A percentile compares a stretch with the other conserved stretches of the same genome.
Evolutionary conservation across 92 coral and sea anemone genomes (phyloP).

Genomic region (Bergia sp.): DNA sequence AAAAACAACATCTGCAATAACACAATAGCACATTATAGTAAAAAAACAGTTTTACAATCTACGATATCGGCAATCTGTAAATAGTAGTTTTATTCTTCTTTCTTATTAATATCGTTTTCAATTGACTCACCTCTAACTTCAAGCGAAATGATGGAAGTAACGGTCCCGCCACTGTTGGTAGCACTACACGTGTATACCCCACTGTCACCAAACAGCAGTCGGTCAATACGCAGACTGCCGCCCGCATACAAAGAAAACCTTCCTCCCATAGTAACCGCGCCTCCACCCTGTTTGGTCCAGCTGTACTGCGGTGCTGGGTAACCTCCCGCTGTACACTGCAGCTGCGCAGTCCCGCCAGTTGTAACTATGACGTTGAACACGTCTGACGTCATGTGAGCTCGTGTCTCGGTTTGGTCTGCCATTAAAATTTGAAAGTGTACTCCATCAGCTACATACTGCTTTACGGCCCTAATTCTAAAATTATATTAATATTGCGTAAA

Average conservation of each 20-base stretch:
- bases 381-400: conserved; percentile 67
- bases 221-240: conserved; percentile 81
- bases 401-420: conserved; percentile 7
- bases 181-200: conserved; percentile 83
- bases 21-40: too few species aligned
- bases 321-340: conserved; percentile 89
- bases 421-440: background rate
- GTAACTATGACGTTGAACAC: conserved; percentile 59
- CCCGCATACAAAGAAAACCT: conserved; percentile 78
- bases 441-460: background rate
- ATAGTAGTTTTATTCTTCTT: background rate
- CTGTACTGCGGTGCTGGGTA: conserved; percentile 83
- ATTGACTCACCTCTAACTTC: conserved; percentile 78
- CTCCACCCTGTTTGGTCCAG: conserved; percentile 76
- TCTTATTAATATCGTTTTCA: background rate
- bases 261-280: conserved; percentile 62
- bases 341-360: conserved; percentile 68
- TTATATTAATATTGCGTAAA: background rate
- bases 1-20: too few species aligned
- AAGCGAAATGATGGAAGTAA: conserved; percentile 57
- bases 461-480: background rate
- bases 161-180: conserved; percentile 63
- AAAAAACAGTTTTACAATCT: too few species aligned
- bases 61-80: too few species aligned
- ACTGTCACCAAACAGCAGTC: conserved; percentile 57